Evolutionary conservation across 1,140 invertebrate genomes (phyloP).

Genomic region (Samia ricini): DNA sequence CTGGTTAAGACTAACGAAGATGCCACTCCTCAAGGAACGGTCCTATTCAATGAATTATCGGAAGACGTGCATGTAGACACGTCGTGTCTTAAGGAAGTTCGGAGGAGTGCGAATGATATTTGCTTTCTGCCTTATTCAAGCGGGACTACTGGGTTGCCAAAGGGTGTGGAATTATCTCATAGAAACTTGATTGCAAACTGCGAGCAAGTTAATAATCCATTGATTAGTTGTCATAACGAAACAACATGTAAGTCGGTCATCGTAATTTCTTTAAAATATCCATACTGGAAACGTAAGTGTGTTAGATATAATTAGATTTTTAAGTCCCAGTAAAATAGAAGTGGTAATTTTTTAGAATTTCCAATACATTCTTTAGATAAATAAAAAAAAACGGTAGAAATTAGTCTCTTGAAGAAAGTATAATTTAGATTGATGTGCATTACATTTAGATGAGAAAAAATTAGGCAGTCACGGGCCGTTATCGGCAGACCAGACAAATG

Average conservation of each 20-base stretch:
- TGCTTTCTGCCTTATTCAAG: slow-evolving; percentile 85
- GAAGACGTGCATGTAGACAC: slow-evolving; percentile 75
- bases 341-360: no score
- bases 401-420: no score
- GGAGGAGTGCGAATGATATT: slow-evolving; percentile 71
- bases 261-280: background rate
- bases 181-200: slow-evolving; percentile 80
- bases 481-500: no score
- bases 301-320: no score
- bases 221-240: slow-evolving; percentile 49
- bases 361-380: no score
- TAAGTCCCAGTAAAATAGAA: no score
- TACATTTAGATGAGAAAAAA: no score
- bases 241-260: slow-evolving; percentile 49
- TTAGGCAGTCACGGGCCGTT: no score
- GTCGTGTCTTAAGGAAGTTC: slow-evolving; percentile 68
- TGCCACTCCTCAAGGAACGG: slow-evolving; percentile 73
- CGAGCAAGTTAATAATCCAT: slow-evolving; percentile 65
- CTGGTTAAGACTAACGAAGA: slow-evolving; percentile 70
- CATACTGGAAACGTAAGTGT: background rate
- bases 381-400: no score
- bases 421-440: no score
- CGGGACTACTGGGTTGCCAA: slow-evolving; percentile 93
- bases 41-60: slow-evolving; percentile 79
- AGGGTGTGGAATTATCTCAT: slow-evolving; percentile 91